Evolutionary conservation across 2,113 vertebrate genomes (phyloP).

Genomic region (Malurus melanocephalus): DNA sequence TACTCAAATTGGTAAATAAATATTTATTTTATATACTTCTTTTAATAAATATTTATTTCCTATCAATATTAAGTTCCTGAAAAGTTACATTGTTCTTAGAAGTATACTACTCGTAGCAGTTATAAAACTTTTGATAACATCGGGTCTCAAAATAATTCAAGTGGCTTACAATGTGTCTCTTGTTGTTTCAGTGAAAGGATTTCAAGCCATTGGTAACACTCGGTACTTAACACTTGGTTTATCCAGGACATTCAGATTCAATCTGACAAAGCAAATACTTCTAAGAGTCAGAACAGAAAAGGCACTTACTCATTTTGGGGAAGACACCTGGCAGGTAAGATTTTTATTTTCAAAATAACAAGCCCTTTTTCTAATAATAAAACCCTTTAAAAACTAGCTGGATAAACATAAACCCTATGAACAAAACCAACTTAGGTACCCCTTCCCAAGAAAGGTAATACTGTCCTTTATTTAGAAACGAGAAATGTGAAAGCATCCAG

Average conservation of each 20-base stretch:
- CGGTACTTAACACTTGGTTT: not conserved
- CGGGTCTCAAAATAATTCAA: slow-evolving; percentile 28
- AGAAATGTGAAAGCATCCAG: slow-evolving; percentile 5
- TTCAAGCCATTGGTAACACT: slow-evolving; percentile 39
- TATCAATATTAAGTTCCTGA: slow-evolving; percentile 50
- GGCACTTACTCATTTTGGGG: slow-evolving; percentile 63
- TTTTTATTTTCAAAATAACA: slow-evolving; percentile 48
- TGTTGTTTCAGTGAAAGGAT: slow-evolving; percentile 17
- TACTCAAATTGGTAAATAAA: slow-evolving; percentile 51
- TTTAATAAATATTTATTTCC: slow-evolving; percentile 65
- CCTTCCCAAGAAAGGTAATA: slow-evolving; percentile 3
- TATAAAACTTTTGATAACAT: slow-evolving; percentile 16
- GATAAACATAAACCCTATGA: slow-evolving; percentile 18
- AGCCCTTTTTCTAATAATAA: slow-evolving; percentile 63
- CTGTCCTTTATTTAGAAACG: not conserved
- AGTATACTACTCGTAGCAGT: slow-evolving; percentile 33
- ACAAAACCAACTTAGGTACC: not conserved
- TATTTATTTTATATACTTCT: slow-evolving; percentile 56
- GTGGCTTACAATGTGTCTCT: slow-evolving; percentile 44
- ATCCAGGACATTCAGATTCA: slow-evolving; percentile 46
- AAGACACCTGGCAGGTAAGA: slow-evolving; percentile 51
- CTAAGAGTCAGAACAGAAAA: slow-evolving; percentile 64
- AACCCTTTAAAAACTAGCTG: not conserved
- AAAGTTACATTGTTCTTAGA: slow-evolving; percentile 62
- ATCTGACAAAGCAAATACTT: slow-evolving; percentile 55